Conservation (phyloP, 1,140 invertebrate genomes). For the Euglossa dilemma region DNA sequence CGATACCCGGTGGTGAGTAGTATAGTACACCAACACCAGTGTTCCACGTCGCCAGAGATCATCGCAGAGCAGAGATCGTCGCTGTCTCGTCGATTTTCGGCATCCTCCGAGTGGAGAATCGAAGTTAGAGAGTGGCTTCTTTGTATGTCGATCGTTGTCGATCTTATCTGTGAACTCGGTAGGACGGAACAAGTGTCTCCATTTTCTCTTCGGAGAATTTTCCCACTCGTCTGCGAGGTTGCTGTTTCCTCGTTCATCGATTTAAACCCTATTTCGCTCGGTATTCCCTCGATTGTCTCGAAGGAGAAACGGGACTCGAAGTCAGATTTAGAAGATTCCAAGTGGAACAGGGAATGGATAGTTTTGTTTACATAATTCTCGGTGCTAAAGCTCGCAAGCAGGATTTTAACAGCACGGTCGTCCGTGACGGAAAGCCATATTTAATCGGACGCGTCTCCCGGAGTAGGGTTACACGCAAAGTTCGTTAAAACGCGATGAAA, state of each 20-base stretch:
- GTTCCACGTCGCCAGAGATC: neutral
- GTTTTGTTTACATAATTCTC: neutral
- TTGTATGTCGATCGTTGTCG: neutral
- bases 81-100: neutral
- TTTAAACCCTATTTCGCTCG: too few species aligned
- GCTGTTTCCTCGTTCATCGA: neutral
- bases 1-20: constrained; percentile 66
- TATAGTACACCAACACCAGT: neutral
- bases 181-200: neutral
- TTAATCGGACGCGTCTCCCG: neutral
- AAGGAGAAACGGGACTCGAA: neutral
- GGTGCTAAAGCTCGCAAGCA: neutral
- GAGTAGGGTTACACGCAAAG: neutral
- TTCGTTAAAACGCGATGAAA: constrained; percentile 26
- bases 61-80: neutral
- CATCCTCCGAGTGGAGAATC: neutral
- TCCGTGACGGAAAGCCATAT: neutral
- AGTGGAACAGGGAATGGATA: neutral
- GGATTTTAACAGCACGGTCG: neutral
- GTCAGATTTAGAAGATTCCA: too few species aligned
- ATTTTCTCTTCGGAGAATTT: neutral
- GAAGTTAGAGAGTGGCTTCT: neutral
- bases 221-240: too few species aligned
- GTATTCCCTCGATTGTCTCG: too few species aligned
- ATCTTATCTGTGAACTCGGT: neutral